Base-by-base conservation (phyloP, 2,113 vertebrate species). In the Thunnus thynnus region DNA sequence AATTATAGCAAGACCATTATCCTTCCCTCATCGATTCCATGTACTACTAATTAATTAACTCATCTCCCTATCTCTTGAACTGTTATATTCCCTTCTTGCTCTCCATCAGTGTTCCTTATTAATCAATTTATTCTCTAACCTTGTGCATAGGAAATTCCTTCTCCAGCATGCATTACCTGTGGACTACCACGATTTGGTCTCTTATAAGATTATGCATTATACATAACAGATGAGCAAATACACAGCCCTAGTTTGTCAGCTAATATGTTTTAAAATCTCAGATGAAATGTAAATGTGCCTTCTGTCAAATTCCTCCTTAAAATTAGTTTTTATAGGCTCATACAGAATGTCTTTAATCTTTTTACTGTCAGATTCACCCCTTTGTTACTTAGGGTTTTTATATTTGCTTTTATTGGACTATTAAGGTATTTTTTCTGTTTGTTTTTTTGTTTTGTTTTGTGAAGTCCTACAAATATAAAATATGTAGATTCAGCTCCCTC, bases 381-480 rank as follows among this genome's bases (percentile, higher is more conserved):
- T 25, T 41, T 64, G 13, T 10, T 20, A 18, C 5, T 20, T 17
- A 41, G 22, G 18, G 14, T 4, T 65, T 51, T 41, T 11, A 32
- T 50, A 10, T 51, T 36, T 50, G 36, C 20, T 36, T 55, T 7
- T 13, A 73, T 20, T 47, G 18, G 18, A 63, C 51, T 52, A n/a
- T 51, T 58, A 30, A 16, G 30, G 14, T 6, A 66, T 61, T 74
- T 50, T 72, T 14, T 65, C 11, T 64, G 17, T 65, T 48, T 13
- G 22, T 30, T 51, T 52, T 27, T 67, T 14, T n/a, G 47, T 25
- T 32, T 32, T 14, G 51, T 51, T 71, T 67, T 56, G 3, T 22
- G 52, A 61, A 25, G 69, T 13, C n/a, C 51, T 32, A 48, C 27
- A 66, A 63, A 72, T 46, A 25, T 41, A 32, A 63, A 68, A 71